Evolutionary conservation across 2,797 vertebrate species (phyloP), one percentile per base, ranked within the genome.

Genomic region (Eremophila alpestris): DNA sequence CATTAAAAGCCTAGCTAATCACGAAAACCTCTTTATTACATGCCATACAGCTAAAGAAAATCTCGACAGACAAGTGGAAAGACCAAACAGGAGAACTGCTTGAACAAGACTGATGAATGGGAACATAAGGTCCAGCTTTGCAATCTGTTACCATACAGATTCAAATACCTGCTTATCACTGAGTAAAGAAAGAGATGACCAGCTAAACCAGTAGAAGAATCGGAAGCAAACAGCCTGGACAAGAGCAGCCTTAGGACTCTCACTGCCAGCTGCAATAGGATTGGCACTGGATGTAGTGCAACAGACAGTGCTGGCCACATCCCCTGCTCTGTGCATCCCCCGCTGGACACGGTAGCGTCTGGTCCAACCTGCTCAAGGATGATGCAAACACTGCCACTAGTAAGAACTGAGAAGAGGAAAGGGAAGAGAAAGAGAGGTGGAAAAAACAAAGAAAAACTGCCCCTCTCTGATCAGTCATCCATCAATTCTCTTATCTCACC

Each of bases 321-420:
- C 26, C 48, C 95, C 97, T 88, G 81, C 96, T 93, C 93, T 40
- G 85, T 87, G 96, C 95, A 96, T 97, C 96, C 96, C 95, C 96
- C 97, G 59, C 95, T 95, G 97, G 95, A 60, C 87, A 7, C 2
- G 0, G 62, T 46, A 54, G 63, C 96, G 75, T 48, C 63, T 74
- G 83, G 55, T 29, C 85, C 90, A 73, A 27, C 67, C 60, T 55
- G 64, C 69, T 60, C 78, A 46, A 0, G 5, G n/a, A 43, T 11
- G 8, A 75, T 62, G 73, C 58, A 64, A 85, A 76, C 12, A 6
- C 55, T 79, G 76, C 34, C 23, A 4, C 70, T 79, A 68, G 51
- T 41, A 87, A 63, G 48, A 87, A 89, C 38, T 27, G 34, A 83
- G 30, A 65, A 81, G 40, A 59, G 69, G 29, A 86, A 82, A 93